These are phyloP conservation scores for Yponomeuta malinellus DNA, from an alignment of 2,888 invertebrate species.

Conservation along the genomic window DNA sequence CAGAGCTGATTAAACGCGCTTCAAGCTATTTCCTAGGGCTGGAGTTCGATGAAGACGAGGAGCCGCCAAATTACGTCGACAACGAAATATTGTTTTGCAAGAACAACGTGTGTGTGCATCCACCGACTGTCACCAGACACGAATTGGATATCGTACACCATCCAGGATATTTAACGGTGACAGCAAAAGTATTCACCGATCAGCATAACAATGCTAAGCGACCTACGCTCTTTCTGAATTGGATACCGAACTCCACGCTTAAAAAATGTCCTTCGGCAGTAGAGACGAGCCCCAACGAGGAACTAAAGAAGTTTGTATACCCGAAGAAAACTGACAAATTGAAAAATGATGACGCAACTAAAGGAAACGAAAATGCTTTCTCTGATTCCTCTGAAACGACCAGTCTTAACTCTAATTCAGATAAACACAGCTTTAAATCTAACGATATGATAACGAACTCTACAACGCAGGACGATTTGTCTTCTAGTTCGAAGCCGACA, in stretches of 20 bases:
- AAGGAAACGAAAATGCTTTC: slow-evolving; percentile 58
- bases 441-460: slow-evolving; percentile 37
- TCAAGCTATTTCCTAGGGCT: slow-evolving; percentile 86
- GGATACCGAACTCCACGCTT: slow-evolving; percentile 95
- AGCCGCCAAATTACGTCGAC: slow-evolving; percentile 82
- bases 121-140: slow-evolving; percentile 88
- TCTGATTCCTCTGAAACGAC: slow-evolving; percentile 73
- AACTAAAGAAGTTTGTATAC: slow-evolving; percentile 45
- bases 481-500: slow-evolving; percentile 59
- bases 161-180: slow-evolving; percentile 93
- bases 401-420: slow-evolving; percentile 69
- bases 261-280: slow-evolving; percentile 88
- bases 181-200: slow-evolving; percentile 86
- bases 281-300: slow-evolving; percentile 72
- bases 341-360: slow-evolving; percentile 33
- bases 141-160: slow-evolving; percentile 91
- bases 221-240: slow-evolving; percentile 91
- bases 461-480: slow-evolving; percentile 57
- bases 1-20: slow-evolving; percentile 84
- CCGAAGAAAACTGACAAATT: slow-evolving; percentile 36
- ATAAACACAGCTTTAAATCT: slow-evolving; percentile 69
- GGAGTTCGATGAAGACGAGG: slow-evolving; percentile 77
- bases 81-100: slow-evolving; percentile 93
- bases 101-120: slow-evolving; percentile 98
- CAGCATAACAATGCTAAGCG: slow-evolving; percentile 85